Conservation (phyloP, 2,113 vertebrate genomes). For the Bos indicus region DNA sequence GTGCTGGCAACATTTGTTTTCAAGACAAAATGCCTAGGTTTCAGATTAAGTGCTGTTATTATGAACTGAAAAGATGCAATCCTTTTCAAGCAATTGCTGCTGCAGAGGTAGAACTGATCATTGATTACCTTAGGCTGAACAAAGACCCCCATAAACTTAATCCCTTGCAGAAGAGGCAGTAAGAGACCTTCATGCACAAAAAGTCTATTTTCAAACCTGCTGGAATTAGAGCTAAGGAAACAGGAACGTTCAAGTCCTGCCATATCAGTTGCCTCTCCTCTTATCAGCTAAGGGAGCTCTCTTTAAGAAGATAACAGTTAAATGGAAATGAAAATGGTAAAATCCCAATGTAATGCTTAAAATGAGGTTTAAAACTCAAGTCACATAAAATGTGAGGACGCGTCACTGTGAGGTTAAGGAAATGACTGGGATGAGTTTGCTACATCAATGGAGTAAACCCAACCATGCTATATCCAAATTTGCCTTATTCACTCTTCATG, state of each 20-base stretch:
- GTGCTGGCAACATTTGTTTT: not conserved
- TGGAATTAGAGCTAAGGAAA: not conserved
- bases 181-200: not conserved
- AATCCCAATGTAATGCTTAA: not conserved
- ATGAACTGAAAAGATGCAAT: not conserved
- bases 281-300: not conserved
- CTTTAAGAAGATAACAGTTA: not conserved
- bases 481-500: not conserved
- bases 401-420: not conserved
- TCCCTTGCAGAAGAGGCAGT: not conserved
- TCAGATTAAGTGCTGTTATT: not conserved
- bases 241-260: not conserved
- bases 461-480: not conserved
- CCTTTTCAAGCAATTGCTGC: not conserved
- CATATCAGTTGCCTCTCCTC: not conserved
- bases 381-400: not conserved
- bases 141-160: not conserved
- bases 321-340: not conserved
- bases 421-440: not conserved
- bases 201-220: not conserved
- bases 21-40: not conserved
- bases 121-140: not conserved
- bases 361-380: not conserved
- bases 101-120: not conserved
- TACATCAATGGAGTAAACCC: not conserved